A percentile compares a stretch with the other conserved stretches of the same genome.
Conservation (phyloP, 1,140 invertebrate species). For the Latrodectus geometricus region DNA sequence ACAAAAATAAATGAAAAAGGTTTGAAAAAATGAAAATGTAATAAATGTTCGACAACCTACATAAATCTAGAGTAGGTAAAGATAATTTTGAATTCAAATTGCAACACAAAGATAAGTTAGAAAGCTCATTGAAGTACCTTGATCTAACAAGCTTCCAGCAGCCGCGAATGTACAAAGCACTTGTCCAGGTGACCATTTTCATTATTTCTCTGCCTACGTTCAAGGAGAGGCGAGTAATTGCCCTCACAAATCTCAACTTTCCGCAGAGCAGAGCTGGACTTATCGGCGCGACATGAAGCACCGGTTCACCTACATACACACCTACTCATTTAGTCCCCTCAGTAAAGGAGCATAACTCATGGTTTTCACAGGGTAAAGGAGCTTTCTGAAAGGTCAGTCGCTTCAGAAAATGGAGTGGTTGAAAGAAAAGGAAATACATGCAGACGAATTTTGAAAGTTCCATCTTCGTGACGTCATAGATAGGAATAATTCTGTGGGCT, state of each 20-base stretch:
- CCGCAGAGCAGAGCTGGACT: slow-evolving; percentile 1
- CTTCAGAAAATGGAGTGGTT: background rate
- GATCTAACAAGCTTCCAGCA: background rate
- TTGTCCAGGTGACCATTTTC: slow-evolving; percentile 5
- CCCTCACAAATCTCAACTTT: slow-evolving; percentile 23
- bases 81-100: no score
- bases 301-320: slow-evolving; percentile 30
- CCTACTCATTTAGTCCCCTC: slow-evolving; percentile 1
- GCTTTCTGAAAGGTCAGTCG: background rate
- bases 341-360: background rate
- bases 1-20: no score
- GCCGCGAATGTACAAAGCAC: slow-evolving; percentile 10
- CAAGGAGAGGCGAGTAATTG: slow-evolving; percentile 3
- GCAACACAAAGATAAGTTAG: no score
- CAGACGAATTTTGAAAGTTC: background rate
- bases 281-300: slow-evolving; percentile 18
- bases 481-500: background rate
- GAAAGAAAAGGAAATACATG: background rate
- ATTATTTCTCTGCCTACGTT: slow-evolving; percentile 20
- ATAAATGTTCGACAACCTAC: no score
- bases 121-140: no score
- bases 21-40: no score
- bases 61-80: no score
- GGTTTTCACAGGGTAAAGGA: background rate
- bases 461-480: background rate